Evolutionary conservation across 2,113 vertebrate species (phyloP).

Genomic region (Cyprinus carpio): DNA sequence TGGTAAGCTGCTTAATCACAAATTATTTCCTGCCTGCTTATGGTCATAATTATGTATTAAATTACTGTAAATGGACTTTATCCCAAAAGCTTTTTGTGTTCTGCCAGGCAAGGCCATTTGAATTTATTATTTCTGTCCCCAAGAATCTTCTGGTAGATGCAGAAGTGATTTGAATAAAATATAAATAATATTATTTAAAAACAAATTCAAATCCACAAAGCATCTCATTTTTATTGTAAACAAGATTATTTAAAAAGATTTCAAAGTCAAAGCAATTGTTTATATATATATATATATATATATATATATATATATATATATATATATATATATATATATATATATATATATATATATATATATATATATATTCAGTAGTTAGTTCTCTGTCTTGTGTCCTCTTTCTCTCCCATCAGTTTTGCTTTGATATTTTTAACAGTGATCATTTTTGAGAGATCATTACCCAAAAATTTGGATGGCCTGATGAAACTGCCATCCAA

Average conservation of each 20-base stretch:
- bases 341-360: too few species aligned
- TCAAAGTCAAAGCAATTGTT: background rate
- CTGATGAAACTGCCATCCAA: constrained; percentile 13
- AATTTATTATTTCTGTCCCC: background rate
- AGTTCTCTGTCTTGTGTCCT: background rate
- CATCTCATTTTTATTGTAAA: background rate
- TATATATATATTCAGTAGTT: background rate
- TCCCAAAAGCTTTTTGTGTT: constrained; percentile 5
- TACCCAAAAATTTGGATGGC: background rate
- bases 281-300: too few species aligned
- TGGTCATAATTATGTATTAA: constrained; percentile 8
- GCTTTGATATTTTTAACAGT: background rate
- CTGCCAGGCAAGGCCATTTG: background rate
- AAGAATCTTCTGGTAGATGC: background rate
- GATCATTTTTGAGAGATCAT: background rate
- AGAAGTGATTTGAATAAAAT: background rate
- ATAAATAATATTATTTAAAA: background rate
- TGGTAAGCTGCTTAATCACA: constrained; percentile 22
- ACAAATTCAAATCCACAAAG: background rate
- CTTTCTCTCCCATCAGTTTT: constrained; percentile 5
- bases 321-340: too few species aligned
- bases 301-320: too few species aligned
- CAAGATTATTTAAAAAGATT: background rate
- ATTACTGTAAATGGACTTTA: background rate
- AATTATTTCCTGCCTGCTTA: constrained; percentile 15